Base-by-base conservation (phyloP, 2,113 vertebrate genomes). In the Dascyllus trimaculatus region DNA sequence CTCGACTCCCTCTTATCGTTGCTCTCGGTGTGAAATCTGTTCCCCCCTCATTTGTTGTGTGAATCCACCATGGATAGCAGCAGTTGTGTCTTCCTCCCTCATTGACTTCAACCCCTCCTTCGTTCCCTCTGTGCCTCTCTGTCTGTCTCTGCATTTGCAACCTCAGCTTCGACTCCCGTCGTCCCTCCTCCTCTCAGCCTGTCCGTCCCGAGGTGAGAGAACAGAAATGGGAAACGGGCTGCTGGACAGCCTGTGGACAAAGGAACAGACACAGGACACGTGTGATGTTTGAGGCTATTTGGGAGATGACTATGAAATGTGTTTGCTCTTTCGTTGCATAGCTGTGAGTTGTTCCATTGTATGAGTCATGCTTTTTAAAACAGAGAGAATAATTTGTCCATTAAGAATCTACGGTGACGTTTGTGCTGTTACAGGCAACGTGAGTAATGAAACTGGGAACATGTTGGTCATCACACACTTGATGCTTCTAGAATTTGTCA, bases 141-240 rank as follows among this genome's bases (percentile, higher is more conserved):
- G 46, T 66, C 61, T 63, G 25, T 62, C 25, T 74, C 64, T 51
- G 52, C 6, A 11, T 56, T 79, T 70, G 84, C 82, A 78, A 60
- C 75, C 78, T 95, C 93, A 94, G 88, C 90, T 94, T 45, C 89
- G 87, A 68, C 88, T 91, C 67, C 91, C 95, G 43, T 94, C 93
- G 38, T 95, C 94, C 78, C 92, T 92, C 80, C 90, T 89, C 82
- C 93, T 92, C 52, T 93, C 93, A 5, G 68, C 78, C 82, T 86
- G 89, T 91, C 89, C 93, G 2, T 94, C 90, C 83, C 93, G 93
- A 68, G 92, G 93, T 24, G 94, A 95, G 58, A 94, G 94, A 11
- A 92, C 87, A 51, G 92, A 93, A 67, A 94, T 85, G 67, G 93
- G 93, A 46, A 95, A 94, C 6, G 93, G 90, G 76, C 92, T 94